phyloP scores from a whole-genome alignment of 2,113 vertebrate species.

The Urocolius indicus region DNA sequence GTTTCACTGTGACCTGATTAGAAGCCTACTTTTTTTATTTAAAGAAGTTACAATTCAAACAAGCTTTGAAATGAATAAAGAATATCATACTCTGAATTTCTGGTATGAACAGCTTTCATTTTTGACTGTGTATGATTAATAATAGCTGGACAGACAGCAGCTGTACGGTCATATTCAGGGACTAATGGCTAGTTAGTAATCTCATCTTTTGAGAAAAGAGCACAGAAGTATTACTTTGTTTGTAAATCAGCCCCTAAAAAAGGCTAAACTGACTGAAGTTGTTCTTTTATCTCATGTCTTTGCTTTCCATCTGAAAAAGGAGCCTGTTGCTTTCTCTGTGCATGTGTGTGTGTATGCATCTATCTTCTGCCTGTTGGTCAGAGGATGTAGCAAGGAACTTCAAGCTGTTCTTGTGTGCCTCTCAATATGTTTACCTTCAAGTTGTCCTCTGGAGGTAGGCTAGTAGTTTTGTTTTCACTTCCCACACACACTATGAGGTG shows the following conservation, averaged over 20 bases:
- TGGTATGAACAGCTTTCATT: neutral
- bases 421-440: neutral
- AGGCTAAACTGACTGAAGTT: neutral
- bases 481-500: accelerated
- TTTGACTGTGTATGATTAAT: neutral
- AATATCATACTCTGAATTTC: neutral
- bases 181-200: neutral
- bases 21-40: constrained; percentile 25
- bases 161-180: neutral
- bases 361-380: neutral
- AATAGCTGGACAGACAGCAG: neutral
- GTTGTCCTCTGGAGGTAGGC: neutral
- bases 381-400: neutral
- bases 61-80: constrained; percentile 15
- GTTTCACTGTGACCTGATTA: constrained; percentile 34
- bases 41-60: constrained; percentile 5
- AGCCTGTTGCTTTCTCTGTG: neutral
- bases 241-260: neutral
- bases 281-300: neutral
- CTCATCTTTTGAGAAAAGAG: neutral
- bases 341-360: accelerated
- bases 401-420: neutral
- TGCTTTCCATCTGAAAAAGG: neutral
- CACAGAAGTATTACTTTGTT: neutral
- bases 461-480: neutral